Percentiles rank a stretch among this genome's conserved stretches.
Evolutionary conservation across 2,888 invertebrate genomes (phyloP).

Genomic region (Amphimallon solstitiale): DNA sequence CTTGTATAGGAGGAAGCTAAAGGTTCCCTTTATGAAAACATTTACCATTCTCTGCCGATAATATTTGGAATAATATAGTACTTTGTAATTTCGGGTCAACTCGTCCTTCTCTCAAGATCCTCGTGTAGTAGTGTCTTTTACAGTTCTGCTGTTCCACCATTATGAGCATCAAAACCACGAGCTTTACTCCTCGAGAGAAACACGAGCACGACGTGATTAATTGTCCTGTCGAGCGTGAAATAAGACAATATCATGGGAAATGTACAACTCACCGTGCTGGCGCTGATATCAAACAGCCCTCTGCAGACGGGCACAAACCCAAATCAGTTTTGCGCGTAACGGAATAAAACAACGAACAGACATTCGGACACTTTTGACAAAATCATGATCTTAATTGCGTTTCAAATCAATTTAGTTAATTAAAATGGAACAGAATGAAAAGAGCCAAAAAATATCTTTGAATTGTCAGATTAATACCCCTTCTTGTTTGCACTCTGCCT

Average conservation of each 20-base stretch:
- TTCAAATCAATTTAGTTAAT: no score
- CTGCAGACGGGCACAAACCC: no score
- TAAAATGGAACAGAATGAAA: no score
- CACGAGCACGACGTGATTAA: constrained; percentile 20
- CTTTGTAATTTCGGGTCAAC: constrained; percentile 24
- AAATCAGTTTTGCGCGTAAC: neutral
- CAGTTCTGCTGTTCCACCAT: neutral
- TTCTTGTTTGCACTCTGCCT: no score
- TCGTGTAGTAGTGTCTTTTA: constrained; percentile 1
- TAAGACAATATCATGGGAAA: constrained; percentile 28
- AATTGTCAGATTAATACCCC: no score
- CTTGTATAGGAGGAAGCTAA: constrained; percentile 8
- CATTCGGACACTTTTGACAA: no score
- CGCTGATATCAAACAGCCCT: neutral
- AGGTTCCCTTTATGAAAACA: constrained; percentile 13
- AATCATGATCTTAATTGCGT: no score
- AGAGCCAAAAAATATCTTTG: no score
- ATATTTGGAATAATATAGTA: neutral
- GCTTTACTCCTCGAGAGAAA: constrained; percentile 4
- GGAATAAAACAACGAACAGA: no score
- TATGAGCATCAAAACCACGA: constrained; percentile 13
- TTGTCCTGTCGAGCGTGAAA: constrained; percentile 22
- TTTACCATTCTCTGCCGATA: constrained; percentile 17
- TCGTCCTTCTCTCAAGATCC: constrained; percentile 23
- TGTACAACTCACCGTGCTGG: constrained; percentile 2